Conservation (phyloP, 2,113 vertebrate species). For the Sciurus niger region DNA sequence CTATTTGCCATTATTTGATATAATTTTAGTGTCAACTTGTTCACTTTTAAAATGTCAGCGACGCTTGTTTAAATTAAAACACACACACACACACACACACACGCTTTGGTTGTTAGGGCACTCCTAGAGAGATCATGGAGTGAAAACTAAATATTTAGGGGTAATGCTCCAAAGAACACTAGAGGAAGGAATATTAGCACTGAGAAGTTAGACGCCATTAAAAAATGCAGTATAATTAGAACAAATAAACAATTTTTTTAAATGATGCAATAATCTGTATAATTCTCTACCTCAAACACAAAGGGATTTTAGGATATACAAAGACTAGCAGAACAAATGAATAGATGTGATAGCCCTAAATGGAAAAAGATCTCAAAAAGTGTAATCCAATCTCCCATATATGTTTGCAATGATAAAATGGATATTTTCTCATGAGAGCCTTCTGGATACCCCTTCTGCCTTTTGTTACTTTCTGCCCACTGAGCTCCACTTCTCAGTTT, state of each 20-base stretch:
- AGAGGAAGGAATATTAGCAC: neutral
- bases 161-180: neutral
- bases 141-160: neutral
- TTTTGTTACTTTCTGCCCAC: neutral
- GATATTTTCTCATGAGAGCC: neutral
- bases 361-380: neutral
- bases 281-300: neutral
- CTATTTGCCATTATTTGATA: constrained; percentile 66
- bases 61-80: constrained; percentile 48
- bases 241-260: neutral
- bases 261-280: neutral
- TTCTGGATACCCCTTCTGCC: neutral
- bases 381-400: neutral
- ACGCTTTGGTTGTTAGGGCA: neutral
- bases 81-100: neutral
- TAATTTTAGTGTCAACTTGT: constrained; percentile 67
- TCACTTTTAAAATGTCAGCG: constrained; percentile 71
- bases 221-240: neutral
- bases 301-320: neutral
- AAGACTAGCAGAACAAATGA: neutral
- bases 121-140: neutral
- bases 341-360: neutral
- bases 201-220: neutral
- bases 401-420: neutral
- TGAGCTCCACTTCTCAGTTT: neutral